Conservation (phyloP, 2,888 invertebrate species). For the Rhopalosiphum nymphaeae region DNA sequence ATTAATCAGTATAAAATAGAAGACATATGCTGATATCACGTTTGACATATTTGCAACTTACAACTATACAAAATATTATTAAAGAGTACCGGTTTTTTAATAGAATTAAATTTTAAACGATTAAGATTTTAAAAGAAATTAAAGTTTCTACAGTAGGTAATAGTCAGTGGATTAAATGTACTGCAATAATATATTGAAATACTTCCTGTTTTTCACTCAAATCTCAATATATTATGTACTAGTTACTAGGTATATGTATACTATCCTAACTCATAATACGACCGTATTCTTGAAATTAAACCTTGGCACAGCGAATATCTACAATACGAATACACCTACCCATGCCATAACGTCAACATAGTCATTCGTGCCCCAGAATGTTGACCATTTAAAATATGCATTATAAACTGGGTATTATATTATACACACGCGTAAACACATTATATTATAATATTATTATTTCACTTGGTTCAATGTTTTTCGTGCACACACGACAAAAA, state of each 20-base stretch:
- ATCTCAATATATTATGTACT: too few relatives aligned
- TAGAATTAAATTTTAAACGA: too few relatives aligned
- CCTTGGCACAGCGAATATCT: neutral
- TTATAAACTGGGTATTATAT: neutral
- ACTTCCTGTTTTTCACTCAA: too few relatives aligned
- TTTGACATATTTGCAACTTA: neutral
- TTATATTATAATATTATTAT: neutral
- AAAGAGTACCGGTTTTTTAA: neutral
- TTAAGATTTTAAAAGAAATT: too few relatives aligned
- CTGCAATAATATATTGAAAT: too few relatives aligned
- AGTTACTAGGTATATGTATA: too few relatives aligned
- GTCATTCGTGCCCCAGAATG: neutral
- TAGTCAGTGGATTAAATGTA: too few relatives aligned
- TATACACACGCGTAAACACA: neutral
- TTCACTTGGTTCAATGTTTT: neutral
- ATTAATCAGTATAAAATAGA: neutral
- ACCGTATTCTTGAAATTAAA: neutral
- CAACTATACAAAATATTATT: neutral
- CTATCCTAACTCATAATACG: too few relatives aligned
- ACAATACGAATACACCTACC: neutral
- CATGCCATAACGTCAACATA: neutral
- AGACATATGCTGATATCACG: neutral
- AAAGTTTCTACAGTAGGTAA: too few relatives aligned
- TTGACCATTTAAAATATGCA: slow-evolving; percentile 4
- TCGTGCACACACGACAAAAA: neutral